A percentile compares a stretch with the other conserved stretches of the same genome.
Evolutionary conservation across 2,113 vertebrate genomes (phyloP).

Genomic region (Seriola quinqueradiata): DNA sequence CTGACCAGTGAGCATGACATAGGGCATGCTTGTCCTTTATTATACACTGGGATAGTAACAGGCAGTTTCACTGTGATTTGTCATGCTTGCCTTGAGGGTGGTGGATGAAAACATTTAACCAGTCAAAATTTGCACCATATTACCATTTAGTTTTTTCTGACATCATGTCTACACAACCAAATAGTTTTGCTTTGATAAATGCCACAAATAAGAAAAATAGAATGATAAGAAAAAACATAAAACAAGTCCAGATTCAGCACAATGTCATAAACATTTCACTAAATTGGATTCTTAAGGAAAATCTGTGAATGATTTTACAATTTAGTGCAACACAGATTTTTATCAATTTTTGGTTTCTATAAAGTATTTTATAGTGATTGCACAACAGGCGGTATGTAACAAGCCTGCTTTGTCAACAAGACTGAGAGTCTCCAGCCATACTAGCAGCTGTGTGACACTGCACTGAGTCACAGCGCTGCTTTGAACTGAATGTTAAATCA

Average conservation of each 20-base stretch:
- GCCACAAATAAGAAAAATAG: constrained; percentile 37
- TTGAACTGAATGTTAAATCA: not conserved
- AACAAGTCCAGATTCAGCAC: constrained; percentile 36
- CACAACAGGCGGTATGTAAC: constrained; percentile 1
- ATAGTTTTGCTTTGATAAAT: constrained; percentile 45
- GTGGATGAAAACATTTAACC: constrained; percentile 44
- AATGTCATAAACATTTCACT: constrained; percentile 37
- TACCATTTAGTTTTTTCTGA: constrained; percentile 51
- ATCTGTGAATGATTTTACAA: constrained; percentile 41
- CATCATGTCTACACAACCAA: constrained; percentile 57
- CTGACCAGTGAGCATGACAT: constrained; percentile 35
- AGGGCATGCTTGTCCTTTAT: constrained; percentile 33
- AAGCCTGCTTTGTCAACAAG: not conserved
- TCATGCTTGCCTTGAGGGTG: constrained; percentile 15
- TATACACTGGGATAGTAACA: constrained; percentile 26
- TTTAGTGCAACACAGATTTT: constrained; percentile 38
- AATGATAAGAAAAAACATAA: constrained; percentile 22
- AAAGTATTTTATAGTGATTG: constrained; percentile 25
- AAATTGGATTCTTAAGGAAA: constrained; percentile 42
- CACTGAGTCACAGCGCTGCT: not conserved
- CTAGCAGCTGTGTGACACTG: not conserved
- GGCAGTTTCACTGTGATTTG: constrained; percentile 32
- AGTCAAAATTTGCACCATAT: constrained; percentile 48
- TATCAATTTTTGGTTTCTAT: constrained; percentile 21
- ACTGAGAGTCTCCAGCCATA: not conserved